phyloP scores from a whole-genome alignment of 2,113 vertebrate genomes.

The Anseranas semipalmata region DNA sequence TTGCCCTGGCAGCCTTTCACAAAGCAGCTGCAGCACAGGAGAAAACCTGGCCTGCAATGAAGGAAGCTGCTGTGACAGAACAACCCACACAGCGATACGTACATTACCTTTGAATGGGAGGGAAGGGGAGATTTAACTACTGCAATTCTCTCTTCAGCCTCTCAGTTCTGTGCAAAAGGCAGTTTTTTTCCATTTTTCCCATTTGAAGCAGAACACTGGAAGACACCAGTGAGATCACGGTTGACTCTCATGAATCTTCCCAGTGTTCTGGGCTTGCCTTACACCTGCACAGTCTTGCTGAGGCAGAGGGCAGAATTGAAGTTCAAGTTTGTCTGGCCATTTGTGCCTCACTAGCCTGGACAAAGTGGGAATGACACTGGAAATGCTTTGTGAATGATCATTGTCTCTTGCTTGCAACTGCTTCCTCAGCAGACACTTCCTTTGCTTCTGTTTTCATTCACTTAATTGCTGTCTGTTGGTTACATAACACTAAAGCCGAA shows the following conservation, averaged over 20 bases:
- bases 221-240: background rate
- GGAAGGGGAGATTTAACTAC: background rate
- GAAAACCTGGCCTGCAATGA: background rate
- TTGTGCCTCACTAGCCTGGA: background rate
- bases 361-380: background rate
- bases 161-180: background rate
- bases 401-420: conserved; percentile 9
- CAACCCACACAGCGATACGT: background rate
- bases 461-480: conserved; percentile 17
- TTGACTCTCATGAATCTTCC: background rate
- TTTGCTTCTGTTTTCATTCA: conserved; percentile 38
- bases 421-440: background rate
- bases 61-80: background rate
- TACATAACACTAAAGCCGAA: conserved; percentile 9
- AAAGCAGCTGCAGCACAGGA: background rate
- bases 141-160: background rate
- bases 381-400: background rate
- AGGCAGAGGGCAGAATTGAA: background rate
- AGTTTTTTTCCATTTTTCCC: background rate
- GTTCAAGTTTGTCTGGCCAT: background rate
- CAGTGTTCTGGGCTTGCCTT: background rate
- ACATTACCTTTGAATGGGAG: background rate
- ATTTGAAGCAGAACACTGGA: background rate
- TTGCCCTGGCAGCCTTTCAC: background rate
- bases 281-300: background rate